These are phyloP conservation scores for Cheiracanthium punctorium DNA, from an alignment of 2,888 invertebrate genomes.

Conservation along the genomic window DNA sequence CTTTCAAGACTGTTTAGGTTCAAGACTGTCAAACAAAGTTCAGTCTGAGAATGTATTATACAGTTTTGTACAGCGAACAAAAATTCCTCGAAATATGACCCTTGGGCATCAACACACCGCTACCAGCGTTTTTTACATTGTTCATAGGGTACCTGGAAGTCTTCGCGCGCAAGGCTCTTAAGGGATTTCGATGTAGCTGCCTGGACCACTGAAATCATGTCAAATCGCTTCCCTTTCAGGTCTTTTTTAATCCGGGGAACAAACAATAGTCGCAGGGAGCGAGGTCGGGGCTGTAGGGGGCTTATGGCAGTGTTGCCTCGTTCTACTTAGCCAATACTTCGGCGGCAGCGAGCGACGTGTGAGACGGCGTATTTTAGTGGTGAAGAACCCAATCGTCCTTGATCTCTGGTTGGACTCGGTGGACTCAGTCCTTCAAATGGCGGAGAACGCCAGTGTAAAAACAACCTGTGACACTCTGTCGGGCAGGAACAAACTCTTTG, in stretches of 20 bases:
- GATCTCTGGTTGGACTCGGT: background rate
- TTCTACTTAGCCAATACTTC: background rate
- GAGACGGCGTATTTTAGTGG: constrained; percentile 11
- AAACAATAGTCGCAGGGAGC: background rate
- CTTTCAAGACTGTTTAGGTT: constrained; percentile 1
- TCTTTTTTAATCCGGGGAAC: background rate
- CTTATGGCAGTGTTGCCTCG: background rate
- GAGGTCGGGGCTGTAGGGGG: background rate
- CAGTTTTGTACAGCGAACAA: background rate
- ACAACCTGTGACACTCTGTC: background rate
- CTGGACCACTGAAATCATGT: background rate
- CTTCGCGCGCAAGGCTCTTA: background rate
- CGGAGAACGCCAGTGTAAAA: constrained; percentile 3
- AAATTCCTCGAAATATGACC: constrained; percentile 1
- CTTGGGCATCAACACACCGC: constrained; percentile 9
- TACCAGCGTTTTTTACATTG: constrained; percentile 12
- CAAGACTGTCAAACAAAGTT: too few relatives aligned
- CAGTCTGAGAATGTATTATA: background rate
- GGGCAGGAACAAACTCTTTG: background rate
- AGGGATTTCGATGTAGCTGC: background rate
- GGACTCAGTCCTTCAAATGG: constrained; percentile 9
- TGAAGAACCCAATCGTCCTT: constrained; percentile 9
- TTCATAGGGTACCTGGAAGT: constrained; percentile 12
- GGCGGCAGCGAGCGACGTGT: background rate
- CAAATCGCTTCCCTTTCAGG: background rate